These are phyloP conservation scores for Mesorhabditis belari DNA, from an alignment of 2,888 invertebrate genomes.

Conservation along the genomic window DNA sequence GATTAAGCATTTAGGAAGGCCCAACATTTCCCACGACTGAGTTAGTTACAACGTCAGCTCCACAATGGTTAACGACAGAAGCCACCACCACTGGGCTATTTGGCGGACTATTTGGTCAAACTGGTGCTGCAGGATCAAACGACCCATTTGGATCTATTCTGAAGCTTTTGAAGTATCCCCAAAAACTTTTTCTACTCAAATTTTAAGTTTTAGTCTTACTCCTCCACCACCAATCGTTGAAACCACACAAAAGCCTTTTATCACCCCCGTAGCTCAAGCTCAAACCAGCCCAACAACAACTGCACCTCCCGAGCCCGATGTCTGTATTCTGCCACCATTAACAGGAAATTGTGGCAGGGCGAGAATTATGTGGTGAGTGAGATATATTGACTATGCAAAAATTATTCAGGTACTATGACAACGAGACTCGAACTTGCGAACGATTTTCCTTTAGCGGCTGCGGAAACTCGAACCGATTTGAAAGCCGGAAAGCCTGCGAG, in stretches of 20 bases:
- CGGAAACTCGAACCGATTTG: conserved; percentile 32
- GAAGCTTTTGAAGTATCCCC: neutral
- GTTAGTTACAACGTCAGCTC: neutral
- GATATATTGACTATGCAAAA: neutral
- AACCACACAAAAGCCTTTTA: conserved; percentile 9
- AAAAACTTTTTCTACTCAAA: neutral
- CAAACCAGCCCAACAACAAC: neutral
- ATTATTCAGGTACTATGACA: conserved; percentile 29
- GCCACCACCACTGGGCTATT: neutral
- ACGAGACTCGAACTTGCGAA: conserved; percentile 24
- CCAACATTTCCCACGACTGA: neutral
- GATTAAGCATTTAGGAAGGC: no score
- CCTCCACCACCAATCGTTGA: conserved; percentile 7
- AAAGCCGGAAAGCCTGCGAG: conserved; percentile 26
- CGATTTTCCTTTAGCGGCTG: conserved; percentile 35
- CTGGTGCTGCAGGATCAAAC: neutral
- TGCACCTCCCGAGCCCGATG: conserved; percentile 13
- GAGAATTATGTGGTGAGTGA: conserved; percentile 29
- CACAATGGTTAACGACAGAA: neutral
- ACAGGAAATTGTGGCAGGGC: conserved; percentile 30
- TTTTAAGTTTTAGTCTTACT: neutral
- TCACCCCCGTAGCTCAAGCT: neutral
- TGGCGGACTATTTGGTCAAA: neutral
- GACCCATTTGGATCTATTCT: neutral
- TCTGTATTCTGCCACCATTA: conserved; percentile 19